Evolutionary conservation across 1,140 invertebrate species (phyloP), one percentile per base, ranked within the genome.

Genomic region (Drosophila subpulchrella): DNA sequence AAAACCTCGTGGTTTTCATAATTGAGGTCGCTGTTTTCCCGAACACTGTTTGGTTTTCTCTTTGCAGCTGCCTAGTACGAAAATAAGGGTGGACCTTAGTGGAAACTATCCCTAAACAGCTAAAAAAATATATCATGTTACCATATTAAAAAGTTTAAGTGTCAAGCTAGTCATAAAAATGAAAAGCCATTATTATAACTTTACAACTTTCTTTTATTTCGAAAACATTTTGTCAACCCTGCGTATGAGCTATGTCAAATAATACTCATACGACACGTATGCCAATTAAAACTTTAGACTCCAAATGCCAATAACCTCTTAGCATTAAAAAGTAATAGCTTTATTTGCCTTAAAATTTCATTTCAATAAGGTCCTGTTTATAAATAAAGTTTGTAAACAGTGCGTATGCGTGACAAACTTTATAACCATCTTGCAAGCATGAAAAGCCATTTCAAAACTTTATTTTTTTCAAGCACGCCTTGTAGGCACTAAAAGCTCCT

Each of bases 1-100:
- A 77, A 74, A 85, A 80, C 60, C 65, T 83, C 80, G 80, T 84
- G 84, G 84, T 89, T 89, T 89, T 89, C 84, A 89, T 89, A 89
- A 89, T 90, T 89, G 84, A 89, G 84, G 84, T 89, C 80, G 84
- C 58, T 57, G 34, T 58, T 76, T 38, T 32, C 41, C 34, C 46
- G 8, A 41, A 24, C 57, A 61, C 66, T 81, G 58, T 57, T 42
- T 50, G 55, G 15, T 39, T 59, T 46, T 53, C 60, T 53, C 65
- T 66, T 36, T 27, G 30, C 65, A 41, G 38, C 32, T 7, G 11
- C 60, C 27, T 42, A 32, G 34, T 66, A 44, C 36, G 60, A 51
- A 34, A 34, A 36, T n/a, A 36, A 39, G 65, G 47, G 65, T 68
- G 65, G 30, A 68, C 65, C 48, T 30, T 36, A 3, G 6, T 11